Percentiles rank a stretch among this genome's conserved stretches.
Conservation (phyloP, 2,113 vertebrate species). For the rabbit (Oryctolagus cuniculus) region mOryCun1.1 NC_091434.1:93311501-93312000, state of each 20-base stretch:
- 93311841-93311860: neutral
- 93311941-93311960: neutral
- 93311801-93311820: neutral
- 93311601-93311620: slow-evolving; percentile 26
- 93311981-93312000: neutral
- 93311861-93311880: neutral
- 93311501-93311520: neutral
- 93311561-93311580: neutral
- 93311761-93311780: neutral
- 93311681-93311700: slow-evolving; percentile 72
- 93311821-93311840: rapidly evolving
- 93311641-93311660: slow-evolving; percentile 98
- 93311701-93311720: slow-evolving; percentile 17
- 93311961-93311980: neutral
- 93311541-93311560: neutral
- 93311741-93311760: neutral
- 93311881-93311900: neutral
- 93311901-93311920: neutral
- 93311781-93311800: neutral
- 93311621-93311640: slow-evolving; percentile 95
- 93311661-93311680: slow-evolving; percentile 99
- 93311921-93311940: neutral
- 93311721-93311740: slow-evolving; percentile 24
- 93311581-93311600: neutral
- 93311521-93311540: neutral